These are phyloP conservation scores for Natator depressus DNA, from an alignment of 2,113 vertebrate species.

Conservation along the genomic window DNA sequence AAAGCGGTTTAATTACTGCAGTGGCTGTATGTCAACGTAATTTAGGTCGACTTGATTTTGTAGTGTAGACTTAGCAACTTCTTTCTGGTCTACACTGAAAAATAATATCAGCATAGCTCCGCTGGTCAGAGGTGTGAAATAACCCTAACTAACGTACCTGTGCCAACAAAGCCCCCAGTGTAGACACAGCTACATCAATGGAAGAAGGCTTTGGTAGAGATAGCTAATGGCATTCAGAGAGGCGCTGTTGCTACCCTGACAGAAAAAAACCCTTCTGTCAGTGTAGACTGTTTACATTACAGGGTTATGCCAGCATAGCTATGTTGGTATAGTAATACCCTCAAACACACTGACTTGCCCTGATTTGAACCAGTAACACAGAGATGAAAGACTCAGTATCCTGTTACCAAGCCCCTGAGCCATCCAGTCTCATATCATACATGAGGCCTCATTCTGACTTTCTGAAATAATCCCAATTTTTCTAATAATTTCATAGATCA, in stretches of 20 bases:
- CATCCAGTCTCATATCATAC: not conserved
- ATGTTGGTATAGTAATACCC: not conserved
- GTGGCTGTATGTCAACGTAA: not conserved
- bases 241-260: not conserved
- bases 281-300: not conserved
- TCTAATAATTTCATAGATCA: not conserved
- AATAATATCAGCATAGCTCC: not conserved
- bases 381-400: not conserved
- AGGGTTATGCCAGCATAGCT: not conserved
- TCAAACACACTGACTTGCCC: not conserved
- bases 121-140: not conserved
- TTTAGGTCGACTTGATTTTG: not conserved
- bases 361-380: not conserved
- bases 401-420: not conserved
- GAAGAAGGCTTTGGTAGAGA: not conserved
- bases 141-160: not conserved
- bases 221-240: not conserved
- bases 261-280: not conserved
- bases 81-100: not conserved
- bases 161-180: not conserved
- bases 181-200: not conserved
- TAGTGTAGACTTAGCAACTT: not conserved
- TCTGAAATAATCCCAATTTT: not conserved
- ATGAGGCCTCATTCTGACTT: not conserved
- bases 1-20: not conserved